Conservation (phyloP, 2,113 vertebrate species). For the Barbus barbus region DNA sequence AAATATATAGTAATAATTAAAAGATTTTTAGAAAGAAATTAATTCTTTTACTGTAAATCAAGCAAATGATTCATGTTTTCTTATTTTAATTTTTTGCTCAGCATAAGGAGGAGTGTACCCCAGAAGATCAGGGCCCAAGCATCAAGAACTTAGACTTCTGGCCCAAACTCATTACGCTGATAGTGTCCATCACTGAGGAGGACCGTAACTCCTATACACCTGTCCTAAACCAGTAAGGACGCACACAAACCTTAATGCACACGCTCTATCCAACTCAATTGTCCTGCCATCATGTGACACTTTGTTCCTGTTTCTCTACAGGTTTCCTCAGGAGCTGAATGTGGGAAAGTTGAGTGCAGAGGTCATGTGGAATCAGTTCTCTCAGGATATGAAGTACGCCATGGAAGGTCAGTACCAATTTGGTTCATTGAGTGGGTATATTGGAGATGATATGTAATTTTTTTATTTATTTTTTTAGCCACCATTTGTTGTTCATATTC, state of each 20-base stretch:
- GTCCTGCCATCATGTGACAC: background rate
- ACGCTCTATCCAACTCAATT: background rate
- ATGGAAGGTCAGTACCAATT: conserved; percentile 85
- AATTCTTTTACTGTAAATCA: background rate
- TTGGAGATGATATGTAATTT: too few species aligned
- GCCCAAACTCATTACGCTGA: conserved; percentile 98
- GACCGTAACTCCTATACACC: conserved; percentile 95
- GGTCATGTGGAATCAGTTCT: conserved; percentile 96
- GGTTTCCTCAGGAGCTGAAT: conserved; percentile 94
- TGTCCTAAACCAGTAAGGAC: conserved; percentile 93
- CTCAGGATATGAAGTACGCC: conserved; percentile 98
- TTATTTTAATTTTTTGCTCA: conserved; percentile 55
- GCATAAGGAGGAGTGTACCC: conserved; percentile 86
- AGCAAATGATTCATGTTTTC: background rate
- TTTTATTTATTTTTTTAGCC: background rate
- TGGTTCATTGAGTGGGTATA: background rate
- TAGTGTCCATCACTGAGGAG: conserved; percentile 97
- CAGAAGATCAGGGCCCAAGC: conserved; percentile 94
- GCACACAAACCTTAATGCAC: background rate
- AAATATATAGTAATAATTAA: background rate
- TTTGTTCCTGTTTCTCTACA: conserved; percentile 55
- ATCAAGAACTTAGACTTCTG: conserved; percentile 96
- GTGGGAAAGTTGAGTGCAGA: conserved; percentile 96
- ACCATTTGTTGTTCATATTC: background rate
- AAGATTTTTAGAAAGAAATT: background rate